Conservation (phyloP, 2,888 invertebrate genomes). For the Chloromyia formosa region DNA sequence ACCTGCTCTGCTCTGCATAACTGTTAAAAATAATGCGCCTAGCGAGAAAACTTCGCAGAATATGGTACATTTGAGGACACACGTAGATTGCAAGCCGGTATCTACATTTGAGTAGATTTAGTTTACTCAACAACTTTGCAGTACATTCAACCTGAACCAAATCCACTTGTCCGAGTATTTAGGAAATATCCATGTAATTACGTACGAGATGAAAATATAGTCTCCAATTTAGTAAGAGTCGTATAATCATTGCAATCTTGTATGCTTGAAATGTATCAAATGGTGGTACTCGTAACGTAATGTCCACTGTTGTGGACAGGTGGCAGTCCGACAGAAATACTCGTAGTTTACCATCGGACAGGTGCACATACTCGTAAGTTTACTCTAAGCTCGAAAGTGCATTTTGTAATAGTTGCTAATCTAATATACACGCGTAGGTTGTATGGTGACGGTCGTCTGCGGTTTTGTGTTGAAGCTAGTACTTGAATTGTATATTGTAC, state of each 20-base stretch:
- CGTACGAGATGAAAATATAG: not conserved
- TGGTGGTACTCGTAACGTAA: not conserved
- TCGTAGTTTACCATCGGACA: not conserved
- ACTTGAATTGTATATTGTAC: no score
- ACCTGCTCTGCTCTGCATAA: no score
- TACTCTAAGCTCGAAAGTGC: not conserved
- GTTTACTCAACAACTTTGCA: not conserved
- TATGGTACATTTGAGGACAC: no score
- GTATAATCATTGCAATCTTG: not conserved
- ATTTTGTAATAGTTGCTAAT: no score
- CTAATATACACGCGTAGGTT: no score
- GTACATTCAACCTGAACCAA: conserved; percentile 17
- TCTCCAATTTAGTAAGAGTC: conserved; percentile 16
- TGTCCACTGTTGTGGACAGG: not conserved
- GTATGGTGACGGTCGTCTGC: no score
- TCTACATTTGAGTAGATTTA: no score
- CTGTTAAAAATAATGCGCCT: no score
- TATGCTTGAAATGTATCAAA: conserved; percentile 1
- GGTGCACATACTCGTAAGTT: not conserved
- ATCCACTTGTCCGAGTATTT: not conserved
- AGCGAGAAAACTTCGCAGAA: no score
- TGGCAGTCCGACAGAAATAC: not conserved
- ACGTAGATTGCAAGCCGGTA: not conserved
- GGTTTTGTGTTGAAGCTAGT: no score
- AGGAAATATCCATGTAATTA: not conserved